A percentile compares a stretch with the other conserved stretches of the same genome.
These are phyloP conservation scores for Dryobotodes eremita DNA, from an alignment of 2,888 invertebrate species.

Conservation along the genomic window DNA sequence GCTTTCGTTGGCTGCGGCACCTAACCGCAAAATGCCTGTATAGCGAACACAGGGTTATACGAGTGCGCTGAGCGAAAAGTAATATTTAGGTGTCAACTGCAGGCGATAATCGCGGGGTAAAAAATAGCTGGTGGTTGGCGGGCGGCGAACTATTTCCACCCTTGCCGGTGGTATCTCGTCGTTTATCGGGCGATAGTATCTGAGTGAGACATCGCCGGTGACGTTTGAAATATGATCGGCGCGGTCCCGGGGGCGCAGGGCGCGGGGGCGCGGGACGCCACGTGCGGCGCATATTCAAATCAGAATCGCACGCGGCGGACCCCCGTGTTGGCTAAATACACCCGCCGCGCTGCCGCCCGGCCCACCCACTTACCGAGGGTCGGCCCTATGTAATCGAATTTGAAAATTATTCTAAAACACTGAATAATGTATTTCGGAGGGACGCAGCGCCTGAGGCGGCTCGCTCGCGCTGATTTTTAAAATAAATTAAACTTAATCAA, in stretches of 20 bases:
- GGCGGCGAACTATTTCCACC: constrained; percentile 86
- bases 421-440: constrained; percentile 90
- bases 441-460: constrained; percentile 87
- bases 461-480: constrained; percentile 89
- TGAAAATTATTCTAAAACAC: constrained; percentile 91
- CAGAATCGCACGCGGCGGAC: constrained; percentile 89
- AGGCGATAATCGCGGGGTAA: constrained; percentile 89
- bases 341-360: constrained; percentile 85
- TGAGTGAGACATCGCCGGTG: constrained; percentile 91
- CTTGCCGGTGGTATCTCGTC: constrained; percentile 85
- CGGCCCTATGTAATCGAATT: constrained; percentile 91
- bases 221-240: constrained; percentile 91
- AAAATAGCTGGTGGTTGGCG: constrained; percentile 84
- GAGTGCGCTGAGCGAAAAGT: constrained; percentile 82
- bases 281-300: constrained; percentile 91
- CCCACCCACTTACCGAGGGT: constrained; percentile 90
- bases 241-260: constrained; percentile 87
- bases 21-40: constrained; percentile 84
- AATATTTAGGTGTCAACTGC: constrained; percentile 91
- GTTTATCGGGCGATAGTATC: constrained; percentile 90
- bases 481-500: constrained; percentile 91
- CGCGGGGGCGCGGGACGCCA: constrained; percentile 86
- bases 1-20: constrained; percentile 76
- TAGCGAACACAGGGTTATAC: constrained; percentile 74
- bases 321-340: constrained; percentile 91